Percentiles rank a stretch among this genome's conserved stretches.
These are phyloP conservation scores for Eudiplozoon nipponicum DNA, from an alignment of 2,888 invertebrate genomes.

Conservation along the genomic window DNA sequence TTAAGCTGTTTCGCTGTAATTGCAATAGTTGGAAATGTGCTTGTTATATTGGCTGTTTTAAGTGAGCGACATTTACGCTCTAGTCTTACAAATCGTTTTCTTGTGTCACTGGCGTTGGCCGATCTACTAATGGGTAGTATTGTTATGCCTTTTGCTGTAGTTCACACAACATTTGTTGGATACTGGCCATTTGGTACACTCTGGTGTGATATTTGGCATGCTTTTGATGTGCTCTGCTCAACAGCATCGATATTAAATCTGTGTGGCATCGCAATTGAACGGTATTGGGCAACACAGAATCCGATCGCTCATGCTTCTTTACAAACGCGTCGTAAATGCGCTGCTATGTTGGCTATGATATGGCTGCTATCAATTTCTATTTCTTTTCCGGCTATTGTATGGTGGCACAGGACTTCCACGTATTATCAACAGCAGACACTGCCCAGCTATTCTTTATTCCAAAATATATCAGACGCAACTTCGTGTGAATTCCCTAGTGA, in stretches of 20 bases:
- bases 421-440: conserved; percentile 18
- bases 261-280: conserved; percentile 72
- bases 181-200: conserved; percentile 63
- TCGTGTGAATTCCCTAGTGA: conserved; percentile 74
- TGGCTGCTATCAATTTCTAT: conserved; percentile 85
- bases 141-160: conserved; percentile 15
- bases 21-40: conserved; percentile 10
- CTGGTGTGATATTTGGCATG: conserved; percentile 89
- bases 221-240: conserved; percentile 71
- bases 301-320: conserved; percentile 78
- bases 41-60: conserved; percentile 15
- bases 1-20: too few species aligned
- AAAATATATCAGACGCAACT: conserved; percentile 17
- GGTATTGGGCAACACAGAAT: conserved; percentile 96
- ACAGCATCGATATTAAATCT: conserved; percentile 84
- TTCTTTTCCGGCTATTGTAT: conserved; percentile 68
- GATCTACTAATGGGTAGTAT: conserved; percentile 15
- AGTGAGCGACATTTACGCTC: conserved; percentile 14
- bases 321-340: conserved; percentile 54
- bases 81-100: conserved; percentile 30
- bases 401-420: too few species aligned
- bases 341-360: conserved; percentile 54
- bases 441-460: not conserved
- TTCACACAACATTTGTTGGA: conserved; percentile 19
- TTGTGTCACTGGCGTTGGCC: conserved; percentile 14